Evolutionary conservation across 1,140 invertebrate species (phyloP).

Genomic region (Ceratitis capitata): DNA sequence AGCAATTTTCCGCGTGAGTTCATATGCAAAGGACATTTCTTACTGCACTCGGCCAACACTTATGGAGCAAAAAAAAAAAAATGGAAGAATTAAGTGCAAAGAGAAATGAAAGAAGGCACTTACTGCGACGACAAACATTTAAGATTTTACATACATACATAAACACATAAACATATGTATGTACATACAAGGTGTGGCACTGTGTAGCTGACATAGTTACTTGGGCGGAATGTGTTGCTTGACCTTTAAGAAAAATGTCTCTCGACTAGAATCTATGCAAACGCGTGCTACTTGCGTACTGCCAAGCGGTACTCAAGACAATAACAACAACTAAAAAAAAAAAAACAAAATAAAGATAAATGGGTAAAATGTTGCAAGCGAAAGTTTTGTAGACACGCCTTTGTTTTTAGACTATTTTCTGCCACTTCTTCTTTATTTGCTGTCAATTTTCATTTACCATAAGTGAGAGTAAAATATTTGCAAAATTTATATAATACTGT

Average conservation of each 20-base stretch:
- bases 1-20: slow-evolving; percentile 25
- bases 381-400: not conserved
- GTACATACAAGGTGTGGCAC: not conserved
- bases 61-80: not conserved
- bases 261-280: not conserved
- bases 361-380: not conserved
- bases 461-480: slow-evolving; percentile 7
- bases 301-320: not conserved
- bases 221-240: slow-evolving; percentile 20
- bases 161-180: not conserved
- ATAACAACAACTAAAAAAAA: not conserved
- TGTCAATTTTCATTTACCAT: not conserved
- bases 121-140: too few species aligned
- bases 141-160: not conserved
- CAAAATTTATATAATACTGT: not conserved
- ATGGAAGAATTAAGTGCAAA: not conserved
- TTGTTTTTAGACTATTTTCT: not conserved
- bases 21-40: slow-evolving; percentile 27
- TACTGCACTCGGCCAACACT: not conserved
- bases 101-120: not conserved
- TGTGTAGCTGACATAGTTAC: not conserved
- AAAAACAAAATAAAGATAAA: not conserved
- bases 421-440: not conserved
- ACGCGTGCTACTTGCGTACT: not conserved
- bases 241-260: slow-evolving; percentile 17